phyloP scores from a whole-genome alignment of 64 coral and sea anemone species.

The Trachythela sp. region DNA sequence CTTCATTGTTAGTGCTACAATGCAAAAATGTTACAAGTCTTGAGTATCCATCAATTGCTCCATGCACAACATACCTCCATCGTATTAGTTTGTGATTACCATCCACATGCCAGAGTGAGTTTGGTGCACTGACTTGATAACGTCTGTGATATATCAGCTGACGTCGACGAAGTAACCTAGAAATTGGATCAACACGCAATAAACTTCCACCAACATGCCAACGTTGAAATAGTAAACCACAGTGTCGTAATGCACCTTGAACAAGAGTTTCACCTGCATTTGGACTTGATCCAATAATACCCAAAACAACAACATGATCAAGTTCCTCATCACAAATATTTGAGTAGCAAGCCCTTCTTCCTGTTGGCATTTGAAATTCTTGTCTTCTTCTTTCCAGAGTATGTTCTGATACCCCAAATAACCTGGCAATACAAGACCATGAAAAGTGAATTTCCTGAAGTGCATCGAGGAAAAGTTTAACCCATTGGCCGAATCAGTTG shows the following conservation, averaged over 20 bases:
- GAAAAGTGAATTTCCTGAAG: background rate
- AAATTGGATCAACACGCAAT: background rate
- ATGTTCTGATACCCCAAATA: background rate
- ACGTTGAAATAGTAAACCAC: background rate
- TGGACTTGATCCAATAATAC: background rate
- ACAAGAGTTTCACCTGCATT: background rate
- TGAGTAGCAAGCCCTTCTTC: background rate
- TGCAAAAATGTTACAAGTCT: background rate
- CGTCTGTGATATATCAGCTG: background rate
- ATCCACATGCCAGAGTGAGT: background rate
- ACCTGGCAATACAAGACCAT: background rate
- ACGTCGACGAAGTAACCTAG: background rate
- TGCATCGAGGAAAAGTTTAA: background rate
- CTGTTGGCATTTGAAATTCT: background rate
- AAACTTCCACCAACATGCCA: background rate
- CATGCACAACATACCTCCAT: background rate
- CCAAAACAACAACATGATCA: background rate
- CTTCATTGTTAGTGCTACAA: background rate
- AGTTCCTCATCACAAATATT: background rate
- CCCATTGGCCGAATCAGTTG: background rate
- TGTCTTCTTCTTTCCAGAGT: background rate
- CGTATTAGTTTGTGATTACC: conserved; percentile 19
- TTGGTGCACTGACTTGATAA: background rate
- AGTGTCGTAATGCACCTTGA: background rate
- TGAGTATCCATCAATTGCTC: background rate